Conservation (phyloP, 2,797 vertebrate species). For the Brachyrhaphis roseni region DNA sequence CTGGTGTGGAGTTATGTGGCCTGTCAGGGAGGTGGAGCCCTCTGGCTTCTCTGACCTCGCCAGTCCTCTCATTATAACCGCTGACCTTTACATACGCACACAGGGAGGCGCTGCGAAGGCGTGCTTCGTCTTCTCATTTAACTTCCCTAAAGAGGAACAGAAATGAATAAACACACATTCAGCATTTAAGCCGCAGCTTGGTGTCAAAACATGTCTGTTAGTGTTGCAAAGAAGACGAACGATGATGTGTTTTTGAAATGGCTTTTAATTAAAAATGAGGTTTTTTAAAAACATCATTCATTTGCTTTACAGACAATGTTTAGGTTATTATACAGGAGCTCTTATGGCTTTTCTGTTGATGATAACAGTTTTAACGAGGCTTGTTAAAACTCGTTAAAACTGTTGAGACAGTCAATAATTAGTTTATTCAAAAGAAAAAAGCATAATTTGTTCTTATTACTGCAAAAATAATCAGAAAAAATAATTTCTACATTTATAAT, state of each 20-base stretch:
- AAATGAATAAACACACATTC: slow-evolving; percentile 16
- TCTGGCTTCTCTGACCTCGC: slow-evolving; percentile 64
- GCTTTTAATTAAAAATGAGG: not conserved
- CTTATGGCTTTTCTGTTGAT: not conserved
- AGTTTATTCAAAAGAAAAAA: not conserved
- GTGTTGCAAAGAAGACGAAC: not conserved
- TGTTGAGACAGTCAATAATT: not conserved
- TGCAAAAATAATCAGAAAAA: not conserved
- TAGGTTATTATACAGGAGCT: slow-evolving; percentile 5
- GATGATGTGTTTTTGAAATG: not conserved
- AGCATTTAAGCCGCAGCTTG: slow-evolving; percentile 12
- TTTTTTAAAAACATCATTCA: not conserved
- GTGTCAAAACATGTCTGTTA: not conserved
- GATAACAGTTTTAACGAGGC: not conserved
- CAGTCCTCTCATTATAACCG: slow-evolving; percentile 71
- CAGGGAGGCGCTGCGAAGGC: slow-evolving; percentile 35
- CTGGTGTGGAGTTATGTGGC: slow-evolving; percentile 55
- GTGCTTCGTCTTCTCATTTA: slow-evolving; percentile 40
- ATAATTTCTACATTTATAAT: not conserved
- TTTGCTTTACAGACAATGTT: not conserved
- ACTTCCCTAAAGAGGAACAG: slow-evolving; percentile 18
- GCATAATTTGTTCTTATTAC: not conserved
- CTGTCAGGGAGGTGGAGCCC: slow-evolving; percentile 58
- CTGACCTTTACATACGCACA: slow-evolving; percentile 66
- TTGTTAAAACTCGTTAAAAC: no score